Evolutionary conservation across 2,888 invertebrate species (phyloP), one percentile per base, ranked within the genome.

Genomic region (Drosophila falleni): DNA sequence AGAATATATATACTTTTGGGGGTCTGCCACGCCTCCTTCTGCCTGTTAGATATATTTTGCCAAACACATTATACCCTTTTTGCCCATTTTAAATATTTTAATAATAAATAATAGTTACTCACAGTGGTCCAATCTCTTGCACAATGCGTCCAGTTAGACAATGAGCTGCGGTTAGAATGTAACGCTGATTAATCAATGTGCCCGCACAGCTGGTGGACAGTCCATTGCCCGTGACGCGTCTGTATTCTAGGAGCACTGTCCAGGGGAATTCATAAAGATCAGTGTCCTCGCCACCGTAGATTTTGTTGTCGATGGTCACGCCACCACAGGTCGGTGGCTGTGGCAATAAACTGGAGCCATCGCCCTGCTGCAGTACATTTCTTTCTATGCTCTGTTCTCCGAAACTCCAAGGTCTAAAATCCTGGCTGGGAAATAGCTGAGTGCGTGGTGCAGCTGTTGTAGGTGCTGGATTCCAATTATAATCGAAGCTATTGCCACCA

Each of bases 221-320:
- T 5, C 85, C 84, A 6, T 87, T 90, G 50, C 81, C 78, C 16
- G 64, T 74, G 19, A 94, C 74, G 42, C 83, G 68, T 59, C 80
- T 93, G 81, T 96, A 96, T 87, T 94, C 94, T 23, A 96, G 81
- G n/a, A 95, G 91, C 0, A 93, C 94, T 94, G 95, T 94, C 96
- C 96, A 96, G 0, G 96, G 95, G 78, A 95, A 95, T 78, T 96
- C 96, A 66, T 94, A 94, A 0, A 95, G 90, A 0, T 94, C 94
- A 0, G 95, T 92, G 64, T 91, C 90, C 19, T 92, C 92, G 3
- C 96, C 96, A 1, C 95, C 95, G 23, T 94, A 94, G 65, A 96
- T 95, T 73, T 94, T 93, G 80, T 95, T 94, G 23, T 92, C 92
- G 47, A 92, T 89, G 35, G 90, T 89, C 16, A 91, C 89, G 13